phyloP scores from a whole-genome alignment of 2,113 vertebrate genomes.

The Mesembrinibis cayennensis region DNA sequence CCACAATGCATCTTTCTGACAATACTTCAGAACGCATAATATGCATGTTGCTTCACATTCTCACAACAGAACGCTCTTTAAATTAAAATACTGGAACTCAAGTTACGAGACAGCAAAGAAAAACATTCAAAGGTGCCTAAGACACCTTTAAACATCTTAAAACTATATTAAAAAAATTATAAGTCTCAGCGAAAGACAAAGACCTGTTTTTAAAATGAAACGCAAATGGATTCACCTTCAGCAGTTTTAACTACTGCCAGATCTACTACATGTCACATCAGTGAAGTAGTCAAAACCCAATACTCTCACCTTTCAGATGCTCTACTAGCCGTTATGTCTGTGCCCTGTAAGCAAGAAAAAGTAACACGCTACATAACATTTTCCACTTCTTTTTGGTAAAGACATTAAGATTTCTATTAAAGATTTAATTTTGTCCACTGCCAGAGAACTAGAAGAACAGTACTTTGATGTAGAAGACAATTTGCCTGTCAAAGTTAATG shows the following conservation, averaged over 20 bases:
- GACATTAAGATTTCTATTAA: background rate
- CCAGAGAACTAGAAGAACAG: background rate
- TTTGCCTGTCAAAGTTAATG: constrained; percentile 7
- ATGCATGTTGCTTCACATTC: background rate
- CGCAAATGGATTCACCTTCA: background rate
- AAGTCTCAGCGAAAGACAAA: background rate
- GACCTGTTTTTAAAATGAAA: background rate
- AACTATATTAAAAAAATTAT: background rate
- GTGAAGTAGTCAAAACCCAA: background rate
- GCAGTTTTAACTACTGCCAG: background rate
- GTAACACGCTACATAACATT: background rate
- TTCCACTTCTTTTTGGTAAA: background rate
- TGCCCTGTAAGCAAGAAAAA: background rate
- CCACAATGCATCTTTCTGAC: background rate
- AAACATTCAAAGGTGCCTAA: background rate
- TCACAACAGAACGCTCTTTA: background rate
- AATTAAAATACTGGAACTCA: background rate
- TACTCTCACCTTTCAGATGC: background rate
- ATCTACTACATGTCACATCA: background rate
- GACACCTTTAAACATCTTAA: background rate
- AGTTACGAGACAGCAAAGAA: background rate
- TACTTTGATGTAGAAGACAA: background rate
- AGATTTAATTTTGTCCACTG: background rate
- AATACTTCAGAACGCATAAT: background rate
- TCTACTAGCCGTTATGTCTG: background rate